Base-by-base conservation (phyloP, 2,797 vertebrate species). In the Ataeniobius toweri region DNA sequence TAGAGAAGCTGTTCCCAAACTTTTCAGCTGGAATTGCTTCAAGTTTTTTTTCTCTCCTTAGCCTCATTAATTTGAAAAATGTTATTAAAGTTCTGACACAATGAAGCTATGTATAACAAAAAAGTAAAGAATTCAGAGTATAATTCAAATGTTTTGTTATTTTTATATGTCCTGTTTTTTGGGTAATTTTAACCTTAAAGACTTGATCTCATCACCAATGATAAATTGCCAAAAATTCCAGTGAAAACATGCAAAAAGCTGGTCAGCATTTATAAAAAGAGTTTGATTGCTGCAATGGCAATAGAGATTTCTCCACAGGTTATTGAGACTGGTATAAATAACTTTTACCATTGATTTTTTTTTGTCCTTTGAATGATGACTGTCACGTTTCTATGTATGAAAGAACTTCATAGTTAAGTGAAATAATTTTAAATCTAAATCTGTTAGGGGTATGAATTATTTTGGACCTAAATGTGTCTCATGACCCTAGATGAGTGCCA, bases 1-100 rank as follows among this genome's bases (percentile, higher is more conserved):
- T n/a, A 53, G 48, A 65, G 9, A 53, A 55, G 31, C 53, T n/a
- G 41, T 14, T 65, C 48, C 48, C 41, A 73, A 31, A 59, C 65
- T 58, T 26, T 74, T 67, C 39, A 58, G 48, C 55, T 67, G 48
- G 48, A 67, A 56, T 73, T 7, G 3, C 18, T 71, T 70, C 59
- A 46, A 71, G n/a, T 13, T 61, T 36, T 20, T 63, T 6, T 36
- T 36, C 26, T 1, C 3, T 67, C 9, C 50, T 12, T 26, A 63
- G 10, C 10, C 28, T 56, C 12, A 80, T 68, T 68, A 0, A 71
- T 65, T n/a, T 24, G 26, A 79, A 12, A 6, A 44, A 41, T 13
- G 9, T n/a, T 55, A 36, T 74, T 18, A 44, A 14, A 22, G 59
- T n/a, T 14, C 24, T 24, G 7, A 28, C 48, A 22, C 31, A 67